Percentiles rank a stretch among this genome's conserved stretches.
These are phyloP conservation scores for Eristalis arbustorum DNA, from an alignment of 2,888 invertebrate genomes.

Conservation along the genomic window DNA sequence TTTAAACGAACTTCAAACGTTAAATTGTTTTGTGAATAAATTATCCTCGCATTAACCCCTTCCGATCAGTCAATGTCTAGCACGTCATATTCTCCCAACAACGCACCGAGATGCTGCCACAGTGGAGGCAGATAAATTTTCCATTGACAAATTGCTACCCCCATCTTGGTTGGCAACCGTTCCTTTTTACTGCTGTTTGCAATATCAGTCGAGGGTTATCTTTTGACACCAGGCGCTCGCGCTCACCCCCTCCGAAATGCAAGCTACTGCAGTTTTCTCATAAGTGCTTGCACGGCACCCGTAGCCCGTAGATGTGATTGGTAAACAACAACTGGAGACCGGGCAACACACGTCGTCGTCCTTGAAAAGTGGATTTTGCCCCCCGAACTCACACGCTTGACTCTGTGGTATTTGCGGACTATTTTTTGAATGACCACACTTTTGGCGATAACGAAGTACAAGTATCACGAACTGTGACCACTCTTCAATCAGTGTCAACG, in stretches of 20 bases:
- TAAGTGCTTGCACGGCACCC: neutral
- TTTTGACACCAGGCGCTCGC: neutral
- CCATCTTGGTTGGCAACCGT: neutral
- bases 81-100: neutral
- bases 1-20: too few relatives aligned
- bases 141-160: neutral
- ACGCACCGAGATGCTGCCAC: neutral
- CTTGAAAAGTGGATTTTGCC: neutral
- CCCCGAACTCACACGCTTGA: neutral
- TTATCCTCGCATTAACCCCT: too few relatives aligned
- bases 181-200: neutral
- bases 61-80: too few relatives aligned
- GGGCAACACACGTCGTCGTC: neutral
- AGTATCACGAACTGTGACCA: slow-evolving; percentile 27
- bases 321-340: neutral
- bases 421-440: slow-evolving; percentile 11
- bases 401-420: neutral
- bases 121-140: neutral
- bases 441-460: neutral
- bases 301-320: neutral
- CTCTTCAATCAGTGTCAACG: slow-evolving; percentile 20
- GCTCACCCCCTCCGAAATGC: neutral
- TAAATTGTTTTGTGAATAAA: too few relatives aligned
- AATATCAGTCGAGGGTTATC: neutral
- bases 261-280: neutral